Conservation (phyloP, 1,140 invertebrate genomes). For the Lepeophtheirus salmonis region DNA sequence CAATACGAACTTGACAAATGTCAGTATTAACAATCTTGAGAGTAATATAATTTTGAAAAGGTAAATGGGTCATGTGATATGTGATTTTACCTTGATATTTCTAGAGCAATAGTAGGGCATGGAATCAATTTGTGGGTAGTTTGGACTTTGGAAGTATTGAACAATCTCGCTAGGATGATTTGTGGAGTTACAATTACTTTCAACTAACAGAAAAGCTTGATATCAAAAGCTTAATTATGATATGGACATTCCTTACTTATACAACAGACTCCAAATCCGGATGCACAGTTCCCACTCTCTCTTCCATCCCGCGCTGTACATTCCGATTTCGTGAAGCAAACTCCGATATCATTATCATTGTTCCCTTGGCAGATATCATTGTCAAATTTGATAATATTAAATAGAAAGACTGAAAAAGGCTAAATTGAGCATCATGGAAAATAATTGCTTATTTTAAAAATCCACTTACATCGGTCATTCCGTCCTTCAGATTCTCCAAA, state of each 20-base stretch:
- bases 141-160: constrained; percentile 4
- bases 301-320: not conserved
- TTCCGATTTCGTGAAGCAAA: not conserved
- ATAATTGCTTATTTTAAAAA: no score
- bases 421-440: no score
- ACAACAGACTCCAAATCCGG: not conserved
- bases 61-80: not conserved
- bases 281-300: not conserved
- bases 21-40: not conserved
- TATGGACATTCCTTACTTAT: no score
- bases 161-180: not conserved
- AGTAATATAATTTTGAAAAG: not conserved
- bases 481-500: no score
- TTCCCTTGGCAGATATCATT: not conserved
- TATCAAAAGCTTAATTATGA: no score
- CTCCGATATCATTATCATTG: not conserved
- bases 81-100: not conserved
- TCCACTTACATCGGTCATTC: no score
- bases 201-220: not conserved
- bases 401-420: not conserved
- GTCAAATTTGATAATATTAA: not conserved
- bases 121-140: not conserved
- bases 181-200: not conserved
- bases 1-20: constrained; percentile 5
- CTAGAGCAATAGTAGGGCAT: not conserved